Evolutionary conservation across 2,888 invertebrate species (phyloP), one percentile per base, ranked within the genome.

Genomic region (Polia nebulosa): DNA sequence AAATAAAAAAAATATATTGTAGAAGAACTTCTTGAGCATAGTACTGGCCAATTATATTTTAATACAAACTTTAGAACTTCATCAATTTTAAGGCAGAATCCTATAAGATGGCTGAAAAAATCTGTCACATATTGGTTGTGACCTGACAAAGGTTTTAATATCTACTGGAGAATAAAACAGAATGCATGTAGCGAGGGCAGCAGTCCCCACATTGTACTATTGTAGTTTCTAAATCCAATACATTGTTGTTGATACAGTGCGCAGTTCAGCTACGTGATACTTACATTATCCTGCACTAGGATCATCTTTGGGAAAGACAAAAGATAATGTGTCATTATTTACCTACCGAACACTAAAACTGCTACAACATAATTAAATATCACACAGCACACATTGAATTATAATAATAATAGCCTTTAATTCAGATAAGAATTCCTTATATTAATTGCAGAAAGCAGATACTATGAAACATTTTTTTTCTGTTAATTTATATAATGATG

Each of bases 151-250:
- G 17, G 17, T 11, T 47, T 17, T 47, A 25, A 36, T 27, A 49
- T 45, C 17, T 45, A 6, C n/a, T 34, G 45, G 15, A 45, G 25
- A 57, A 65, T 66, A 65, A 72, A 49, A 47, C 51, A 36, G 11
- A 60, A 51, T 52, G 36, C 13, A 27, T 67, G 25, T 55, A 45
- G 52, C 64, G 51, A 56, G 32, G 58, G 57, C 25, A 13, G 55
- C 51, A 51, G 67, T 39, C 36, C 44, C 15, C 44, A 73, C 67
- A 55, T 36, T 57, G 70, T 65, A 47, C 45, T 66, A 47, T 70
- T 69, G 73, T 51, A 55, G 76, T 68, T 60, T 66, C 72, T 73
- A 80, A 80, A 80, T 71, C 77, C 71, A 77, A 74, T 69, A 73
- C 71, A 71, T 20, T 79, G 73, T 76, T 58, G 59, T 44, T 56